phyloP scores from a whole-genome alignment of 2,113 vertebrate genomes.

The Oncorhynchus mykiss region DNA sequence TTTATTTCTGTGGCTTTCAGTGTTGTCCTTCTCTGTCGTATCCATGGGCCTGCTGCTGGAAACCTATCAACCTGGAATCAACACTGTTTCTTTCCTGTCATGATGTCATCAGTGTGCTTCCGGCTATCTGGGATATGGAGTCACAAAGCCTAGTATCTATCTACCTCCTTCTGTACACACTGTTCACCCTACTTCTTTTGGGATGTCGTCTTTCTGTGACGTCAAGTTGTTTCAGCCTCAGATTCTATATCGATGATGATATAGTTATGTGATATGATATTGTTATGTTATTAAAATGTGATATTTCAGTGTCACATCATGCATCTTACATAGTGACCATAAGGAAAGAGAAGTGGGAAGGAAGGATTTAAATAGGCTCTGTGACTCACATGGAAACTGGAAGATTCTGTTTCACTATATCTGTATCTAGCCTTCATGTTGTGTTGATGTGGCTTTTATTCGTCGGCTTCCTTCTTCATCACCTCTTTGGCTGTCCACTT shows the following conservation, averaged over 20 bases:
- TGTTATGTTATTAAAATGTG: background rate
- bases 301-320: background rate
- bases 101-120: conserved; percentile 39
- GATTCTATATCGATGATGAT: no score
- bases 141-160: conserved; percentile 25
- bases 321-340: background rate
- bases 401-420: background rate
- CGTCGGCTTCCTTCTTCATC: conserved; percentile 56
- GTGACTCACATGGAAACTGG: conserved; percentile 29
- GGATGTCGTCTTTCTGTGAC: no score
- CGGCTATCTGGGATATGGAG: conserved; percentile 30
- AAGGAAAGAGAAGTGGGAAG: background rate
- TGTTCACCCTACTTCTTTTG: background rate
- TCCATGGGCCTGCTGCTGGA: conserved; percentile 41
- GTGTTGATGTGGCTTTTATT: conserved; percentile 42
- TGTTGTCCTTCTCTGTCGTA: conserved; percentile 50
- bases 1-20: conserved; percentile 53
- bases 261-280: background rate
- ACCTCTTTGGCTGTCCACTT: conserved; percentile 51
- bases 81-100: conserved; percentile 42
- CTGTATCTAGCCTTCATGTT: conserved; percentile 30
- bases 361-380: conserved; percentile 6
- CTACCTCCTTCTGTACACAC: background rate
- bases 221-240: no score
- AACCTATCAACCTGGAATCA: conserved; percentile 44